Conservation (phyloP, 2,888 invertebrate species). For the Limenitis camilla region DNA sequence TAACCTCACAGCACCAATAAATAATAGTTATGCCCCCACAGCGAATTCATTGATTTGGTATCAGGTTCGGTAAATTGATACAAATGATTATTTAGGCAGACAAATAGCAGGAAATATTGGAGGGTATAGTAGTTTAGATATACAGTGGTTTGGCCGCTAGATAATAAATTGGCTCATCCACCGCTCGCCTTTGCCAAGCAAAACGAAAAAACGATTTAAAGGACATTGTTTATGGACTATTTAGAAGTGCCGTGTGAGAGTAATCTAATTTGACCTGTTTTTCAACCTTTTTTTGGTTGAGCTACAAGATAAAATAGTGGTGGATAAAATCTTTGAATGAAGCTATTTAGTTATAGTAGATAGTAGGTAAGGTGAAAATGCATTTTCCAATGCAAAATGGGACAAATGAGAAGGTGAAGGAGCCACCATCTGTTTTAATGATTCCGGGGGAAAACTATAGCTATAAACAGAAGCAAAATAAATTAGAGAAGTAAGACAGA, state of each 20-base stretch:
- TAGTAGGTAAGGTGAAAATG: too few relatives aligned
- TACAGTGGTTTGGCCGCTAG: conserved; percentile 30
- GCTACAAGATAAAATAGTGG: background rate
- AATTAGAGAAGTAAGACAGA: too few relatives aligned
- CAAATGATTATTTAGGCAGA: conserved; percentile 44
- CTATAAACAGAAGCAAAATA: too few relatives aligned
- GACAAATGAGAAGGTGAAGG: too few relatives aligned
- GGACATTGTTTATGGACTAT: conserved; percentile 23
- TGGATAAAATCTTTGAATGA: background rate
- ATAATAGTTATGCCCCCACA: conserved; percentile 25
- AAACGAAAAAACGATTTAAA: conserved; percentile 26
- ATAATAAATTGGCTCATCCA: conserved; percentile 39
- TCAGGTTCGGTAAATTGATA: conserved; percentile 45
- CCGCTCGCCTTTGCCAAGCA: conserved; percentile 36
- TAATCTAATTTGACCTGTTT: conserved; percentile 16
- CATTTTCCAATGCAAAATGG: too few relatives aligned
- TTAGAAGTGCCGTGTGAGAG: conserved; percentile 21
- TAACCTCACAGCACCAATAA: conserved; percentile 18
- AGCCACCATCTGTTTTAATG: too few relatives aligned
- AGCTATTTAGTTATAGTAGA: too few relatives aligned
- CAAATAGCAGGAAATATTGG: conserved; percentile 33
- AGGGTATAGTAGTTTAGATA: conserved; percentile 28
- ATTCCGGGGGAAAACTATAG: too few relatives aligned
- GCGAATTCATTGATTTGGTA: conserved; percentile 33
- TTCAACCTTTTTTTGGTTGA: background rate